A percentile compares a stretch with the other conserved stretches of the same genome.
Evolutionary conservation across 2,888 invertebrate genomes (phyloP).

Genomic region (Cancer borealis): DNA sequence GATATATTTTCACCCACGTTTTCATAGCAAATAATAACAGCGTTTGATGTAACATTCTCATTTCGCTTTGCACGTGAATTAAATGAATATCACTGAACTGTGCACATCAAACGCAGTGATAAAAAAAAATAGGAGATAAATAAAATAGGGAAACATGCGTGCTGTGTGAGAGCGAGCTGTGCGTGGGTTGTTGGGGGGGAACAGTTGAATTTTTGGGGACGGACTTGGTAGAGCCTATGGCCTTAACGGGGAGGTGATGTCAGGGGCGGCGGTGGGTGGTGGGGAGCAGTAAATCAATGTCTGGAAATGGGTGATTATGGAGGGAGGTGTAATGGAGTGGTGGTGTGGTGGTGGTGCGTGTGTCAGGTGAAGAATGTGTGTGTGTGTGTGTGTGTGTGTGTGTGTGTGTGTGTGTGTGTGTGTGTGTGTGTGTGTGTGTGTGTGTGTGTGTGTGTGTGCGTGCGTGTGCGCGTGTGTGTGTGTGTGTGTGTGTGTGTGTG

Average conservation of each 20-base stretch:
- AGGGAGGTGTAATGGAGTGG: conserved; percentile 34
- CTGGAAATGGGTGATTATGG: conserved; percentile 22
- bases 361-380: conserved; percentile 28
- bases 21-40: background rate
- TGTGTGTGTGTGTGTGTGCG: conserved; percentile 34
- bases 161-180: background rate
- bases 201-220: background rate
- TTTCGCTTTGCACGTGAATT: background rate
- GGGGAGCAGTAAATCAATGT: conserved; percentile 9
- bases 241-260: background rate
- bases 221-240: background rate
- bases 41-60: background rate
- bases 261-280: background rate
- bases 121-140: background rate
- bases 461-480: background rate
- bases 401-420: conserved; percentile 45
- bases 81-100: conserved; percentile 14
- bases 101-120: background rate
- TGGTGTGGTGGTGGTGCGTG: conserved; percentile 30
- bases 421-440: conserved; percentile 34
- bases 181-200: background rate
- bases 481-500: conserved; percentile 30
- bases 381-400: conserved; percentile 45
- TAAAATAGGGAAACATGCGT: background rate
- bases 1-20: background rate